Evolutionary conservation across 2,888 invertebrate species (phyloP), one percentile per base, ranked within the genome.

Genomic region (Cataglyphis rosenhaueri): DNA sequence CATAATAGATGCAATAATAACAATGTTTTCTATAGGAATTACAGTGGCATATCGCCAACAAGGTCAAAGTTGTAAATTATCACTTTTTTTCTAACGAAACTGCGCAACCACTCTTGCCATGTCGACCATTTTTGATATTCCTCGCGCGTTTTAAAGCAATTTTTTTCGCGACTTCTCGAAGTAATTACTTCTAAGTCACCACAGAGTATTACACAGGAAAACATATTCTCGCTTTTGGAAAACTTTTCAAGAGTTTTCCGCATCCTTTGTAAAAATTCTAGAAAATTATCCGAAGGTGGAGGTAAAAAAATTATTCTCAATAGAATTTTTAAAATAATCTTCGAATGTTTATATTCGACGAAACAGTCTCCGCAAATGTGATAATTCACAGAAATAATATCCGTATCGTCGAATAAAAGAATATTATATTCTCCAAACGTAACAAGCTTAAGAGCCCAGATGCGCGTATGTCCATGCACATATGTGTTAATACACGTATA

Each of bases 1-100:
- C 48, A 70, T 79, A 79, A 70, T 79, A 25, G 70, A 61, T 68
- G 78, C 68, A 79, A 79, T 41, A 79, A 78, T 52, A 52, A 44
- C 78, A 68, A 18, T 35, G 44, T 59, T 78, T 61, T 32, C 59
- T 35, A 59, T 57, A 57, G 41, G 55, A 76, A 65, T 76, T 70
- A 61, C 66, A 32, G 12, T 79, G 59, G 78, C 78, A 35, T 10
- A 25, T 57, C 18, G 78, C 78, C 78, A 79, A 70, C 21, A 44
- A 61, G 70, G 70, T 79, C 78, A 59, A 41, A 44, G 32, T 70
- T 61, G 55, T 79, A 70, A 79, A 79, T 70, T 79, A 61, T 79
- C 70, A 1, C 35, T 32, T 59, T 76, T 62, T 59, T 55, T 15
- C 70, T 44, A 59, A 10, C 21, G 5, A 59, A 59, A 21, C 12